These are phyloP conservation scores for Parochlus steinenii DNA, from an alignment of 2,888 invertebrate species.

Conservation along the genomic window DNA sequence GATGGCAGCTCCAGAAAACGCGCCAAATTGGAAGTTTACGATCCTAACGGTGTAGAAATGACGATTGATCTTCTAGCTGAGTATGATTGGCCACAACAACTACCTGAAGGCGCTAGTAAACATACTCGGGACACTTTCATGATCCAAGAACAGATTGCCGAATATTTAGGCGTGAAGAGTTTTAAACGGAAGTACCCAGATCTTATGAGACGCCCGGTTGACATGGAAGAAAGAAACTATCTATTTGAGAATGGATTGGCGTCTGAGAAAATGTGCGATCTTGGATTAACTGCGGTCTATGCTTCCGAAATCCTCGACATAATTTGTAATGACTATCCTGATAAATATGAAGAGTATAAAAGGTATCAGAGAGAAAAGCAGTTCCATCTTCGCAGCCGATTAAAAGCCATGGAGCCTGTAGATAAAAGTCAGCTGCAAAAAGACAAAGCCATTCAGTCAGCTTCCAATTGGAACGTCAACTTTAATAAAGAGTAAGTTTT, in stretches of 20 bases:
- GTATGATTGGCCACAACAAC: conserved; percentile 75
- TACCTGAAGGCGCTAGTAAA: no score
- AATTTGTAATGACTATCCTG: conserved; percentile 88
- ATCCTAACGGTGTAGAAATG: conserved; percentile 39
- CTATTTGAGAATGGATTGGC: conserved; percentile 69
- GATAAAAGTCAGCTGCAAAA: conserved; percentile 37
- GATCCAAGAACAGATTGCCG: conserved; percentile 93
- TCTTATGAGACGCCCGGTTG: conserved; percentile 62
- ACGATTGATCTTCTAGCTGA: conserved; percentile 82
- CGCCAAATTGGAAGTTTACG: conserved; percentile 33
- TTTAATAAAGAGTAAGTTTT: conserved; percentile 46
- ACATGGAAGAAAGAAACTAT: conserved; percentile 82
- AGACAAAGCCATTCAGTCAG: conserved; percentile 68
- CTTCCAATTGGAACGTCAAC: conserved; percentile 75
- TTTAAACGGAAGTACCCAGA: conserved; percentile 95
- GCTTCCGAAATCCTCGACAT: conserved; percentile 72
- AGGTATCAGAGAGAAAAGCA: conserved; percentile 39
- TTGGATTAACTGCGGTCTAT: conserved; percentile 83
- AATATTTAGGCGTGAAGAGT: conserved; percentile 86
- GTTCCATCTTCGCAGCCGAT: conserved; percentile 48
- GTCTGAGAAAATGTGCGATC: conserved; percentile 80
- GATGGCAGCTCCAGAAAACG: conserved; percentile 18
- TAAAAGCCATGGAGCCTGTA: conserved; percentile 37
- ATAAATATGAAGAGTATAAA: conserved; percentile 83
- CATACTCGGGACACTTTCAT: conserved; percentile 60